Percentiles rank a stretch among this genome's conserved stretches.
phyloP scores from a whole-genome alignment of 2,888 invertebrate species.

The Cynaeus angustus region DNA sequence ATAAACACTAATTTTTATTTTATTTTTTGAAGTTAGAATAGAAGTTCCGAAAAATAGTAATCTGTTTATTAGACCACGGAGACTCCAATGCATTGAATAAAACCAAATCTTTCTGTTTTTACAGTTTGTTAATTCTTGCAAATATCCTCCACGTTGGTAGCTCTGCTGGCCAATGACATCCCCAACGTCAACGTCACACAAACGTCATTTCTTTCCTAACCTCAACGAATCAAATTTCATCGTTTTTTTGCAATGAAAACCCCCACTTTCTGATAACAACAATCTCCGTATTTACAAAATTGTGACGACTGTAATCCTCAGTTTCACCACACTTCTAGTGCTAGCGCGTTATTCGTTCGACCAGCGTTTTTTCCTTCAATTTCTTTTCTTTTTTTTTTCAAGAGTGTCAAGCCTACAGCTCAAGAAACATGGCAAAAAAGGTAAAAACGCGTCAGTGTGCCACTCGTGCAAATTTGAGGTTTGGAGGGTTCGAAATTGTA shows the following conservation, averaged over 20 bases:
- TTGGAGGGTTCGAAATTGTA: not conserved
- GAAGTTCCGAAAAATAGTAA: too few relatives aligned
- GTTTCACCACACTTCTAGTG: not conserved
- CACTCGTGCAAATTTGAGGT: not conserved
- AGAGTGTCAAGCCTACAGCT: not conserved
- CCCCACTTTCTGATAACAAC: not conserved
- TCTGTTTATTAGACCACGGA: too few relatives aligned
- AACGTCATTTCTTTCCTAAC: conserved; percentile 4
- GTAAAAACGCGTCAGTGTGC: conserved; percentile 13
- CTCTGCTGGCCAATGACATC: not conserved
- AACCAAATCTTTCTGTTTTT: too few relatives aligned
- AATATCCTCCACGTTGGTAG: not conserved
- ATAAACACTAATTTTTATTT: too few relatives aligned
- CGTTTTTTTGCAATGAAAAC: not conserved
- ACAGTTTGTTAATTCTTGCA: too few relatives aligned
- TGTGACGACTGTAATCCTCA: not conserved
- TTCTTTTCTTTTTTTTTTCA: conserved; percentile 10
- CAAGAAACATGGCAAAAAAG: conserved; percentile 33
- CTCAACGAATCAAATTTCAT: conserved; percentile 4
- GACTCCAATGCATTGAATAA: too few relatives aligned
- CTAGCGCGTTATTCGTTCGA: not conserved
- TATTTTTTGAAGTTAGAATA: too few relatives aligned
- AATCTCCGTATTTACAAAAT: not conserved
- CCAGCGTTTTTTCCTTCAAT: not conserved
- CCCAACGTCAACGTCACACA: not conserved